Percentiles rank a stretch among this genome's conserved stretches.
phyloP scores from a whole-genome alignment of 1,140 invertebrate genomes.

The Drosophila pectinifera region DNA sequence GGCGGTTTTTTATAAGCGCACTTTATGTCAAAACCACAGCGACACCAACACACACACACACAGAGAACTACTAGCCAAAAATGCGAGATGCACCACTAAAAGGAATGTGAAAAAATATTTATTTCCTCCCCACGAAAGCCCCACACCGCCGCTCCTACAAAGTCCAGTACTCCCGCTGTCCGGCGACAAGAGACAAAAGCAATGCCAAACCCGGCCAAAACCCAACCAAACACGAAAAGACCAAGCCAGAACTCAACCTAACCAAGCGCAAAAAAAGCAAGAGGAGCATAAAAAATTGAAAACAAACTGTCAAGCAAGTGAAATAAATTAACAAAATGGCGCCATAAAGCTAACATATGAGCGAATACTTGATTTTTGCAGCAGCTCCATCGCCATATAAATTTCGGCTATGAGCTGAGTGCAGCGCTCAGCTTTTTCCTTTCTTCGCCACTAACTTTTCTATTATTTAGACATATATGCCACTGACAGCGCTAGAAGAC shows the following conservation, averaged over 20 bases:
- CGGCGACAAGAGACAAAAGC: conserved; percentile 62
- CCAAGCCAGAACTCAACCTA: conserved; percentile 38
- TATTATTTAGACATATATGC: conserved; percentile 79
- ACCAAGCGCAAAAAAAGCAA: conserved; percentile 37
- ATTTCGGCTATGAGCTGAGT: conserved; percentile 49
- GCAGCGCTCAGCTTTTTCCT: conserved; percentile 33
- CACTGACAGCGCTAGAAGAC: conserved; percentile 60
- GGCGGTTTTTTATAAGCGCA: conserved; percentile 80
- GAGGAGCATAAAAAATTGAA: conserved; percentile 49
- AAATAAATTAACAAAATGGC: conserved; percentile 83
- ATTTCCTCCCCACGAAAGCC: conserved; percentile 24
- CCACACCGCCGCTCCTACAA: conserved; percentile 4
- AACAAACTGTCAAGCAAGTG: conserved; percentile 81
- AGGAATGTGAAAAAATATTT: conserved; percentile 69
- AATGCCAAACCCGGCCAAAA: conserved; percentile 16
- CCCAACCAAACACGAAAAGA: conserved; percentile 7
- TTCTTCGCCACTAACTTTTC: conserved; percentile 66
- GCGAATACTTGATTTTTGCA: conserved; percentile 70
- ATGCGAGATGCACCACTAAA: conserved; percentile 47
- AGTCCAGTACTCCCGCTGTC: conserved; percentile 10
- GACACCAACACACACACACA: conserved; percentile 46
- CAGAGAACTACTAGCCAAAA: conserved; percentile 27
- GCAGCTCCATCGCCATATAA: conserved; percentile 51
- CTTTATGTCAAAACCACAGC: conserved; percentile 82
- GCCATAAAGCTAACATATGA: conserved; percentile 82